Evolutionary conservation across 2,888 invertebrate species (phyloP).

Genomic region (Sinohyriopsis cumingii): DNA sequence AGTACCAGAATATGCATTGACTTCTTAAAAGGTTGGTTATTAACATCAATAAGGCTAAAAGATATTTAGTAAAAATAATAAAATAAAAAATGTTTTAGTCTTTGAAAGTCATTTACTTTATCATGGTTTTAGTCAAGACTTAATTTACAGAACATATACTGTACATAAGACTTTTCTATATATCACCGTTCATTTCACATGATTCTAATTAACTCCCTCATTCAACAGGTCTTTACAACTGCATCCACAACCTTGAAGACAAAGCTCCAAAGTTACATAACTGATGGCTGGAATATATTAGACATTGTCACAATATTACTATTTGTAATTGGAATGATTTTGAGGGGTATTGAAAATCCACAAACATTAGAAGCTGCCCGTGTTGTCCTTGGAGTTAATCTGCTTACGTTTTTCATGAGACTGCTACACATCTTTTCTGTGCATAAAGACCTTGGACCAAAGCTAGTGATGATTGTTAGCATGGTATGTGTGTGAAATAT

Average conservation of each 20-base stretch:
- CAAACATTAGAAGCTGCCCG: conserved; percentile 65
- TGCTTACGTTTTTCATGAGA: conserved; percentile 69
- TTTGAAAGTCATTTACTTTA: too few species aligned
- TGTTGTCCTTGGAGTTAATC: conserved; percentile 69
- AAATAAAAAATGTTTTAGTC: too few species aligned
- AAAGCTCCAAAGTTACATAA: conserved; percentile 64
- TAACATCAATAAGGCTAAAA: too few species aligned
- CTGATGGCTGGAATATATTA: conserved; percentile 70
- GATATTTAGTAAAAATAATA: too few species aligned
- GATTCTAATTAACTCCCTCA: too few species aligned
- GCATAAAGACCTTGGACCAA: conserved; percentile 69
- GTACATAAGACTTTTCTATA: too few species aligned
- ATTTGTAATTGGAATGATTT: conserved; percentile 62
- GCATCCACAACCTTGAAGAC: conserved; percentile 42
- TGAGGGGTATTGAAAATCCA: conserved; percentile 57
- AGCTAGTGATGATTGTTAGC: conserved; percentile 70
- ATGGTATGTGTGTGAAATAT: conserved; percentile 59
- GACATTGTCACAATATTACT: conserved; percentile 64
- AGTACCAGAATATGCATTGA: too few species aligned
- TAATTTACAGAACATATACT: too few species aligned
- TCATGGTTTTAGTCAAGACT: too few species aligned
- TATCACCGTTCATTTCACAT: too few species aligned
- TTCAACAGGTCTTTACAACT: conserved; percentile 32
- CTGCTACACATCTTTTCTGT: conserved; percentile 70
- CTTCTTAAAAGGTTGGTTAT: too few species aligned